Evolutionary conservation across 2,797 vertebrate genomes (phyloP).

Genomic region (Antrozous pallidus): DNA sequence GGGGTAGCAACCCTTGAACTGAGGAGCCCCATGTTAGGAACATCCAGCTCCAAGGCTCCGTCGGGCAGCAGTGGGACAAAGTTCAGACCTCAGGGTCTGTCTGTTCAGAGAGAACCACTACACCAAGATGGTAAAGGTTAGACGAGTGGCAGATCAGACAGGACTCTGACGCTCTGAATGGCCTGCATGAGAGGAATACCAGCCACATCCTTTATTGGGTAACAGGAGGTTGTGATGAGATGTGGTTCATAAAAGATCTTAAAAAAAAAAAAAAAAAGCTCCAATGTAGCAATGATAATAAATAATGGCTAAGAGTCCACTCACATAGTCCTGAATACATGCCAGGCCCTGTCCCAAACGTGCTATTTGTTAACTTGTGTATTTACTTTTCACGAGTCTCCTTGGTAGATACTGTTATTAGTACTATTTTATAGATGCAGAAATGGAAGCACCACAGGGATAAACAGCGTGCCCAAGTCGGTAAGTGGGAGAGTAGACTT

Average conservation of each 20-base stretch:
- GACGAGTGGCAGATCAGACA: not conserved
- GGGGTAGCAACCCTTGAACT: not conserved
- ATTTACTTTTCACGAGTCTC: not conserved
- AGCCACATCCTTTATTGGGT: not conserved
- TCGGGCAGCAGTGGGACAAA: not conserved
- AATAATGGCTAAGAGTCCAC: slow-evolving; percentile 10
- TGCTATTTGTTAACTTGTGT: not conserved
- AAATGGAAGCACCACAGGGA: not conserved
- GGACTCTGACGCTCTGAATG: not conserved
- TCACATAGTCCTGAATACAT: not conserved
- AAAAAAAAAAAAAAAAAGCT: not conserved
- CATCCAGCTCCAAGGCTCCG: not conserved
- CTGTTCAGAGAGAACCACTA: not conserved
- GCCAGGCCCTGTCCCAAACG: not conserved
- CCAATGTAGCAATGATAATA: not conserved
- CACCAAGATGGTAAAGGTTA: not conserved
- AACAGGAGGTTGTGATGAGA: not conserved
- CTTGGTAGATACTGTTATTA: not conserved
- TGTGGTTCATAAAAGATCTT: not conserved
- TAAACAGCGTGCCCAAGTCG: not conserved
- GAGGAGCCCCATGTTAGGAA: not conserved
- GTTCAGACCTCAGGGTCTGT: not conserved
- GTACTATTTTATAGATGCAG: not conserved
- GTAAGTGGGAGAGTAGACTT: not conserved
- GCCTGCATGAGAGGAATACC: not conserved